These are phyloP conservation scores for Jacana jacana DNA, from an alignment of 2,113 vertebrate genomes.

Conservation along the genomic window DNA sequence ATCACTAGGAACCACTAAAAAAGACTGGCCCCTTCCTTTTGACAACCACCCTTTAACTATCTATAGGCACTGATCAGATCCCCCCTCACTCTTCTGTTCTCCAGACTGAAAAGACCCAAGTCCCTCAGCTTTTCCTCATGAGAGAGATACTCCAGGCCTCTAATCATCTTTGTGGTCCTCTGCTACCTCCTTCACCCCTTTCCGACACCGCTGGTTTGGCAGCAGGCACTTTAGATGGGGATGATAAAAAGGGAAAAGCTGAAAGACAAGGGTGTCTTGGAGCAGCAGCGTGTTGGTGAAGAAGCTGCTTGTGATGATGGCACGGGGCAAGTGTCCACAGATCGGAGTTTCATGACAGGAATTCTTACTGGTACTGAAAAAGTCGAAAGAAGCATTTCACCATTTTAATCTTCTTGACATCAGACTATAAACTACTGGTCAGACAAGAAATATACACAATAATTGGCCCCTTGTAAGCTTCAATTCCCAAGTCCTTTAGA, in stretches of 20 bases:
- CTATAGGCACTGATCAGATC: too few species aligned
- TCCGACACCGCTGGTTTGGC: slow-evolving; percentile 65
- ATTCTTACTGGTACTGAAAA: neutral
- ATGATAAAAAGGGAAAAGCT: slow-evolving; percentile 67
- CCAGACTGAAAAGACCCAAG: too few species aligned
- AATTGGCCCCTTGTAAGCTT: neutral
- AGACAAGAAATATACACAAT: neutral
- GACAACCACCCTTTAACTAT: too few species aligned
- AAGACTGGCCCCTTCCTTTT: too few species aligned
- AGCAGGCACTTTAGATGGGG: slow-evolving; percentile 61
- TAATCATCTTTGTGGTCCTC: too few species aligned
- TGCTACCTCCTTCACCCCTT: slow-evolving; percentile 57
- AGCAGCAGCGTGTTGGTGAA: neutral
- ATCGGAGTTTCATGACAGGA: neutral
- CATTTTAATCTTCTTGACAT: slow-evolving; percentile 5
- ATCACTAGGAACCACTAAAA: too few species aligned
- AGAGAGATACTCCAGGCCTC: too few species aligned
- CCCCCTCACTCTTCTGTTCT: too few species aligned
- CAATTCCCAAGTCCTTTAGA: neutral
- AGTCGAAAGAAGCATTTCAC: neutral
- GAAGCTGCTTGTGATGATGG: neutral
- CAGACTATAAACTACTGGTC: neutral
- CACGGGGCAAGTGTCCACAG: neutral
- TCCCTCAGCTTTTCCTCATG: too few species aligned
- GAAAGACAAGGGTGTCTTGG: slow-evolving; percentile 57